Evolutionary conservation across 2,888 invertebrate species (phyloP), one percentile per base, ranked within the genome.

Genomic region (Eupsilia transversa): DNA sequence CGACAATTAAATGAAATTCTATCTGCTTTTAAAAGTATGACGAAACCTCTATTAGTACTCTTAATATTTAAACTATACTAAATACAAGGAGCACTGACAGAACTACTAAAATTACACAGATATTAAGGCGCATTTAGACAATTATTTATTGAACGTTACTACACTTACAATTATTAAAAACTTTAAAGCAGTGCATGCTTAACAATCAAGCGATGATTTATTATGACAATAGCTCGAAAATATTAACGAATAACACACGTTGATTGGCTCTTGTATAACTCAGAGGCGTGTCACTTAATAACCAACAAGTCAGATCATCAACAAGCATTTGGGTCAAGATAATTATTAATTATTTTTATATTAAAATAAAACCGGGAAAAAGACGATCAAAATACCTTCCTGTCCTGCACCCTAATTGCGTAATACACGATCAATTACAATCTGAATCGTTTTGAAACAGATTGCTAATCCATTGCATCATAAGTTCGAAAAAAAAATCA

Each of bases 91-190:
- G 89, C 88, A 91, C 89, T 90, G 89, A 91, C 87, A 88, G 88
- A 91, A 91, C 88, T 91, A 90, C 90, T 86, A 87, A 87, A 88
- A 89, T 89, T 90, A 90, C 86, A 90, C 88, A 89, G 92, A 92
- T 91, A 91, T 90, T 93, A 94, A 94, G 94, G 94, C 94, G 93
- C 93, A 90, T 93, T 93, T 91, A 93, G 92, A 92, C 90, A 86
- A 89, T 90, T 85, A 89, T 90, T 91, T 92, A 91, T 91, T 84
- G 83, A 89, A 92, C 89, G 80, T 89, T 88, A 92, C 91, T 91
- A 91, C 87, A 89, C 92, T 91, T 92, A 92, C 89, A 90, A 88
- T 89, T 91, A 91, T 91, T 89, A 91, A 90, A 91, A 90, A 91
- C 89, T 91, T 83, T 86, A 87, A 92, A 93, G 93, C 93, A 92